Percentiles rank a stretch among this genome's conserved stretches.
phyloP scores from a whole-genome alignment of 2,113 vertebrate species.

The Anas platyrhynchos region DNA sequence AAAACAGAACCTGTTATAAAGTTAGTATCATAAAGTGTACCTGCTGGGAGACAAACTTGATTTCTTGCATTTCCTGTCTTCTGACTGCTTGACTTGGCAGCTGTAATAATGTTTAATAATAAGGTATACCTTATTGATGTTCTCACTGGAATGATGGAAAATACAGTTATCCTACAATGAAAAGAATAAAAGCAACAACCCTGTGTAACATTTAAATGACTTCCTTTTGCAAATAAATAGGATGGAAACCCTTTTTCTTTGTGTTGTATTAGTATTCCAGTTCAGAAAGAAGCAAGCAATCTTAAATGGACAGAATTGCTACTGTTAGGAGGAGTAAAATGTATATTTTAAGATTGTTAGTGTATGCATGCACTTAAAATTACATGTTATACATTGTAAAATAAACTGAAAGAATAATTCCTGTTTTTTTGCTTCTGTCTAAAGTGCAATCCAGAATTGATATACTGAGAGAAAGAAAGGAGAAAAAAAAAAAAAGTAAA shows the following conservation, averaged over 20 bases:
- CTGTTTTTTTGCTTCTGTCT: not conserved
- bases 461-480: not conserved
- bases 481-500: not conserved
- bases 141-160: not conserved
- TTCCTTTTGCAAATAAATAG: not conserved
- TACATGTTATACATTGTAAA: not conserved
- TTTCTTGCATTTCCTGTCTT: not conserved
- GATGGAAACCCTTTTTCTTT: not conserved
- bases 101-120: not conserved
- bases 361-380: not conserved
- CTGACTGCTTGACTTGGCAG: not conserved
- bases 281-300: not conserved
- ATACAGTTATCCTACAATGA: not conserved
- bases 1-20: not conserved
- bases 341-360: not conserved
- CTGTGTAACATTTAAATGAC: not conserved
- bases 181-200: not conserved
- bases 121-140: not conserved
- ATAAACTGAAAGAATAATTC: not conserved
- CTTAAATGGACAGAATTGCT: not conserved
- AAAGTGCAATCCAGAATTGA: not conserved
- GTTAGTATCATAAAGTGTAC: not conserved
- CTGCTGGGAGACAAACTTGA: not conserved
- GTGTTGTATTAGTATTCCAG: not conserved
- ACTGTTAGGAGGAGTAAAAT: not conserved